A percentile compares a stretch with the other conserved stretches of the same genome.
phyloP scores from a whole-genome alignment of 2,113 vertebrate species.

The Xenopus tropicalis region UCB_Xtro_10.0 CM004446.2:87932501-87933000 shows the following conservation, averaged over 20 bases:
- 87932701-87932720: no score
- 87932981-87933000: not conserved
- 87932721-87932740: no score
- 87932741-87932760: not conserved
- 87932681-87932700: no score
- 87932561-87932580: no score
- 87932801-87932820: not conserved
- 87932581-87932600: no score
- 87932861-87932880: not conserved
- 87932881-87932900: not conserved
- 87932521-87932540: no score
- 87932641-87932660: no score
- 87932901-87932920: not conserved
- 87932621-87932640: no score
- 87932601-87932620: not conserved
- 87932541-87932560: no score
- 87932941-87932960: not conserved
- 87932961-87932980: not conserved
- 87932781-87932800: not conserved
- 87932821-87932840: conserved; percentile 3
- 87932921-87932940: not conserved
- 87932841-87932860: not conserved
- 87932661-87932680: no score
- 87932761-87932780: not conserved
- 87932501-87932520: no score